A percentile compares a stretch with the other conserved stretches of the same genome.
Evolutionary conservation across 2,888 invertebrate species (phyloP).

Genomic region (Pecten maximus): DNA sequence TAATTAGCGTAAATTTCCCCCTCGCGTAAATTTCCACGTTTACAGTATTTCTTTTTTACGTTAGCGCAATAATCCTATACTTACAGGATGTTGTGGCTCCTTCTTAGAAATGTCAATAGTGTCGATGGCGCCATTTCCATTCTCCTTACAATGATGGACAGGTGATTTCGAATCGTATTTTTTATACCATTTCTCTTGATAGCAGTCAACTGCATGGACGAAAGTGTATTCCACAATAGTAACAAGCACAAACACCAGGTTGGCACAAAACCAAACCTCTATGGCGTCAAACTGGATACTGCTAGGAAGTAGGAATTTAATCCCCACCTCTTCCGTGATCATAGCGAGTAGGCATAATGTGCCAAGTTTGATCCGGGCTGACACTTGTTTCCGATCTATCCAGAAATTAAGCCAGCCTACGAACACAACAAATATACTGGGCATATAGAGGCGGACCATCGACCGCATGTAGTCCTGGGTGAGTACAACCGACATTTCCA

Average conservation of each 20-base stretch:
- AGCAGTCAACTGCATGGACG: background rate
- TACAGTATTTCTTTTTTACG: too few species aligned
- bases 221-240: background rate
- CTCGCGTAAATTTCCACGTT: too few species aligned
- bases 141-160: background rate
- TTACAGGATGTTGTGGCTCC: background rate
- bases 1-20: too few species aligned
- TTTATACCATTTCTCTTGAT: background rate
- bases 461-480: background rate
- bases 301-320: background rate
- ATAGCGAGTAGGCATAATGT: constrained; percentile 45
- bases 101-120: background rate
- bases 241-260: constrained; percentile 10
- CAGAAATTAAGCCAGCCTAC: constrained; percentile 52
- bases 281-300: background rate
- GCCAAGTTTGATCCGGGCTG: constrained; percentile 46
- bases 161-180: background rate
- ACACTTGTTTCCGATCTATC: constrained; percentile 45
- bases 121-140: background rate
- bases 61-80: too few species aligned
- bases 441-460: constrained; percentile 41
- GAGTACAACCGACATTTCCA: constrained; percentile 9
- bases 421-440: constrained; percentile 48
- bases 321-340: constrained; percentile 39
- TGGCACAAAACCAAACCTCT: constrained; percentile 20